phyloP scores from a whole-genome alignment of 2,888 invertebrate genomes.

The Lysandra bellargus region DNA sequence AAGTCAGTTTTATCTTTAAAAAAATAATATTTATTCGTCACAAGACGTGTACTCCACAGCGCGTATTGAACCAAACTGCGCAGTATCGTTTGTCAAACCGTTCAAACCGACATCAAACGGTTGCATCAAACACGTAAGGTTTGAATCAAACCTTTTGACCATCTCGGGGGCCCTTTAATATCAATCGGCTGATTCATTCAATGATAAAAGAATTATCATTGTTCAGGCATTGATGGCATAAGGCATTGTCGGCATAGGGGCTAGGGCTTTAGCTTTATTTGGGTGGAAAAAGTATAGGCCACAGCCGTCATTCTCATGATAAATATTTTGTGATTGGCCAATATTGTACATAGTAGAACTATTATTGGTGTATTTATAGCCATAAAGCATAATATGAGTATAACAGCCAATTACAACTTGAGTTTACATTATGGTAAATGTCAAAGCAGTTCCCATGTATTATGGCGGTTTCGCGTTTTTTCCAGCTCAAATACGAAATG shows the following conservation, averaged over 20 bases:
- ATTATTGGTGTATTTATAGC: conserved; percentile 42
- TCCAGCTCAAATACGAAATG: conserved; percentile 76
- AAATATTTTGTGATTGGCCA: conserved; percentile 41
- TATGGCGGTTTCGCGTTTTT: conserved; percentile 79
- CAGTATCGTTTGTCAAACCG: too few relatives aligned
- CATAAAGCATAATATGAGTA: conserved; percentile 4
- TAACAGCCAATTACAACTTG: conserved; percentile 34
- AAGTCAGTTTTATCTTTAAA: too few relatives aligned
- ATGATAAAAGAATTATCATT: too few relatives aligned
- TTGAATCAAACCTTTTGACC: too few relatives aligned
- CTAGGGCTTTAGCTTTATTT: not conserved
- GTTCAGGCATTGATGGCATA: too few relatives aligned
- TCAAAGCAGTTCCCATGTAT: conserved; percentile 52
- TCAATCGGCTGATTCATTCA: too few relatives aligned
- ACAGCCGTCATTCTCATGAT: not conserved
- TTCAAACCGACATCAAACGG: too few relatives aligned
- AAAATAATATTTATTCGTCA: too few relatives aligned
- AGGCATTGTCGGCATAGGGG: not conserved
- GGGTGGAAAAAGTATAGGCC: not conserved
- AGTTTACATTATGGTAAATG: conserved; percentile 40
- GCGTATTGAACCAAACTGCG: too few relatives aligned
- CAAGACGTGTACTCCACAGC: too few relatives aligned
- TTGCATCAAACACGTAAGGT: too few relatives aligned
- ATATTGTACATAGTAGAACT: not conserved
- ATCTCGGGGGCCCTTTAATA: too few relatives aligned